These are phyloP conservation scores for Ginglymostoma cirratum DNA, from an alignment of 2,113 vertebrate genomes.

Conservation along the genomic window DNA sequence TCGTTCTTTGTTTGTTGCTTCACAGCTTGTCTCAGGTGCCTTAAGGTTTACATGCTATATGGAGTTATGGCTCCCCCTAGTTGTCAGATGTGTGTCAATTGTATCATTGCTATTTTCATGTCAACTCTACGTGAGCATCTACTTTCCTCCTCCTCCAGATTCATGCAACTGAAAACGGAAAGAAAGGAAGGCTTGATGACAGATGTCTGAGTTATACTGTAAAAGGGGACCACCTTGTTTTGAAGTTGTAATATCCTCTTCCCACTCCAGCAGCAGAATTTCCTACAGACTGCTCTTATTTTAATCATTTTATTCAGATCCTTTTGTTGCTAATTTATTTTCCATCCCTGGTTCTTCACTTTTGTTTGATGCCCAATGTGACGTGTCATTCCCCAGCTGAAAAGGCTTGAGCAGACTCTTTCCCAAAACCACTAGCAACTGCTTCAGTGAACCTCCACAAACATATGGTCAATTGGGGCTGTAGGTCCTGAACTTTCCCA, in stretches of 20 bases:
- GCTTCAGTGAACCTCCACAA: neutral
- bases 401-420: neutral
- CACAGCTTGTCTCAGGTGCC: neutral
- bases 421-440: neutral
- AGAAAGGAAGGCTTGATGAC: neutral
- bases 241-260: neutral
- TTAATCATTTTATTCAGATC: neutral
- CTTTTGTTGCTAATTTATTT: neutral
- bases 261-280: neutral
- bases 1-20: neutral
- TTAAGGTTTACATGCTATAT: neutral
- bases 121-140: neutral
- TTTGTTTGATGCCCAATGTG: no score
- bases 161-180: neutral
- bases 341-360: neutral
- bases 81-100: neutral
- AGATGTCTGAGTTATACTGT: neutral
- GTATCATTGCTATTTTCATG: no score
- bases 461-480: neutral
- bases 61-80: slow-evolving; percentile 31
- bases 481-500: neutral
- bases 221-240: neutral
- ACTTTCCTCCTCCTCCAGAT: neutral
- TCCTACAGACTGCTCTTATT: neutral
- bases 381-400: neutral